phyloP scores from a whole-genome alignment of 2,113 vertebrate species.

The Macquaria ambigua region DNA sequence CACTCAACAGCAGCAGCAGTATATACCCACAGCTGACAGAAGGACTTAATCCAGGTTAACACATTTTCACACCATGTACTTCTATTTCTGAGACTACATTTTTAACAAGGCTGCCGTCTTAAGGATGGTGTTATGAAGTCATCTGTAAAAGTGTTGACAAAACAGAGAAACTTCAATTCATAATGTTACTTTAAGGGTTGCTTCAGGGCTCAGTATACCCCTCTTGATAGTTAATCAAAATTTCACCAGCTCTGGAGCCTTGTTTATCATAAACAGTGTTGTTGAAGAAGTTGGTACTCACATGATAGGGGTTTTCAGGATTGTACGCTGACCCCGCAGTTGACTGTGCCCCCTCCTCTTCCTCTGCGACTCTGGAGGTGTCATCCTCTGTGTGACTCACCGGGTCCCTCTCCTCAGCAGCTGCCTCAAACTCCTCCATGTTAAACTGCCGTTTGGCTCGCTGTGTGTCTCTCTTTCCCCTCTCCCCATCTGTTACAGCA shows the following conservation, averaged over 20 bases:
- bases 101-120: constrained; percentile 30
- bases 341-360: constrained; percentile 71
- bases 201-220: constrained; percentile 42
- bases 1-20: constrained; percentile 38
- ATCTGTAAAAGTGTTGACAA: constrained; percentile 65
- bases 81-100: constrained; percentile 41
- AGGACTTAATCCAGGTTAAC: constrained; percentile 34
- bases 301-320: constrained; percentile 95
- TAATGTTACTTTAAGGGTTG: constrained; percentile 60
- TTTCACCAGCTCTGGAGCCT: constrained; percentile 46
- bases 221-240: constrained; percentile 61
- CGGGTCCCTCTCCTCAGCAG: constrained; percentile 62
- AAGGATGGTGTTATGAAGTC: constrained; percentile 46
- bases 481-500: constrained; percentile 85
- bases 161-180: constrained; percentile 47
- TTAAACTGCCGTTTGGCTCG: constrained; percentile 84
- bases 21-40: constrained; percentile 10
- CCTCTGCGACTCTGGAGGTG: constrained; percentile 63
- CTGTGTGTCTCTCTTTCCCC: constrained; percentile 85
- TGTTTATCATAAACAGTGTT: constrained; percentile 40
- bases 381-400: constrained; percentile 57
- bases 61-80: constrained; percentile 4
- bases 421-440: constrained; percentile 77
- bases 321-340: constrained; percentile 82
- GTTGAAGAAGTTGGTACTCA: constrained; percentile 79